Base-by-base conservation (phyloP, 2,888 invertebrate species). In the Blastobasis lacticolella region DNA sequence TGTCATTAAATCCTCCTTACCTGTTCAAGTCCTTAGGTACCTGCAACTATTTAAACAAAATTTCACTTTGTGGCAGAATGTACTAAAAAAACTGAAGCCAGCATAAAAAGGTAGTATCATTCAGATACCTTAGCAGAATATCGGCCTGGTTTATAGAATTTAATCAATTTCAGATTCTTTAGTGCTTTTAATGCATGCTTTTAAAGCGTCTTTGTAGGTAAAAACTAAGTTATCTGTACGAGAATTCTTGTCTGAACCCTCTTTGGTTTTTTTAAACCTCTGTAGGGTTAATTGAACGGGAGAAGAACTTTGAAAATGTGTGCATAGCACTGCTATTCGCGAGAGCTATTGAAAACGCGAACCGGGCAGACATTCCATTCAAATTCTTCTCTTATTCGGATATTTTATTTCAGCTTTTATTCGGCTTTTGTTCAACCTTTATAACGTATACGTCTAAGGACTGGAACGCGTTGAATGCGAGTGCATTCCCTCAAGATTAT, bases 191-290 rank as follows among this genome's bases (percentile, higher is more conserved):
- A 63, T 49, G 49, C 62, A 63, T 44, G 57, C 57, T 46, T 56
- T 54, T 42, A 63, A 46, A 49, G 49, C n/a, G 7, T 60, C 54
- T 44, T 51, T 53, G 45, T 61, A 45, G 46, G 49, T 51, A 53
- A 51, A 56, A 6, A 65, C 56, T 7, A 57, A 57, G 48, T 60
- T 56, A 8, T 65, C 60, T 36, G 53, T 54, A 23, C 58, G 46
- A 38, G 54, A 57, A 49, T 67, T 59, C 43, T 61, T 66, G 50
- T 63, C 60, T 59, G 57, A 64, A 51, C 54, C 49, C n/a, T 57
- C 57, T 40, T 53, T 48, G 10, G 57, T 50, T 45, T 53, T 57
- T 53, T 7, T 59, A 52, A 51, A 59, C 23, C 42, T 51, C 51
- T 36, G 47, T 57, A 44, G 48, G 48, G 23, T 52, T 48, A 9